Evolutionary conservation across 2,888 invertebrate genomes (phyloP), one percentile per base, ranked within the genome.

Genomic region (Sinhomidia bicolor): DNA sequence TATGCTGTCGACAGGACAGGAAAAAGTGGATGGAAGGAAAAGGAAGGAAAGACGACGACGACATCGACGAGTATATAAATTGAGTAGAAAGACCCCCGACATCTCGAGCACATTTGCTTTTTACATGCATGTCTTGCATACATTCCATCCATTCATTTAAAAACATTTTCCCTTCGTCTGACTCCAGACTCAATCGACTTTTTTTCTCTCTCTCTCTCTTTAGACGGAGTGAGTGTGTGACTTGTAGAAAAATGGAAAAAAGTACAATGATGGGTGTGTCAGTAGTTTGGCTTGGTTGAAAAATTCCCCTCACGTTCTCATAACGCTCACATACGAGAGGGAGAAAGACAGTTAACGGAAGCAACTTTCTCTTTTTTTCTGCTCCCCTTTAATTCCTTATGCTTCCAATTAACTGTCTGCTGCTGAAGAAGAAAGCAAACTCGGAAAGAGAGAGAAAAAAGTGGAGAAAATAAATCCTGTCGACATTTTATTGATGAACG

Each of bases 221-320:
- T 54, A 76, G 62, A 23, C 4, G 6, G 51, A 0, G 32, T 47
- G 29, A n/a, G 68, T 62, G 81, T 57, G 20, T 54, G 36, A 84
- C 82, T 82, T 74, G 5, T 47, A 68, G 20, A 57, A 0, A 85
- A 65, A 78, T 23, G 68, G 57, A 60, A n/a, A 29, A 81, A 87
- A 87, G 82, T 82, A 87, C 87, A 87, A 87, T 87, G 87, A 82
- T 87, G 87, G 87, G 87, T 76, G 87, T 80, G 81, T 89, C 84
- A 80, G 78, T 83, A 78, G 68, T 81, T 62, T 85, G 89, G n/a
- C n/a, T n/a, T n/a, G n/a, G n/a, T n/a, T n/a, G n/a, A n/a, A n/a
- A n/a, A 84, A 91, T 91, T 91, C 91, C 86, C 47, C 90, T 89
- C 91, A 91, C 91, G 91, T 91, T 76, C 74, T 68, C 62, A 0